Base-by-base conservation (phyloP, 2,888 invertebrate species). In the Hypercompe scribonia region DNA sequence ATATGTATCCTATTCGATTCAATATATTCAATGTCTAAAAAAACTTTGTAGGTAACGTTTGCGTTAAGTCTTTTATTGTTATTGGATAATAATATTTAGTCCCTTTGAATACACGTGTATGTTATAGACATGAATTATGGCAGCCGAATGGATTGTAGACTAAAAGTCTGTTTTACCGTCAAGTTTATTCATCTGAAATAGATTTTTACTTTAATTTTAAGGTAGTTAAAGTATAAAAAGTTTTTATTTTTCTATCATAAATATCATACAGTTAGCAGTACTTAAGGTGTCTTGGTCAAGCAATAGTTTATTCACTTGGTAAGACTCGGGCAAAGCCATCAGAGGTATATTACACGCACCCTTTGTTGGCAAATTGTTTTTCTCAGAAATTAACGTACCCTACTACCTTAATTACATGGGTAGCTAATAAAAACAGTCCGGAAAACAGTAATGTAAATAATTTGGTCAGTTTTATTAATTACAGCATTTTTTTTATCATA, bases 101-200 rank as follows among this genome's bases (percentile, higher is more conserved):
- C 54, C 21, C 63, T 58, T 63, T 79, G 72, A 31, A 65, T 42
- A 67, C 33, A 24, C 58, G 13, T 54, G 73, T 70, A 74, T 71
- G 69, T 82, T 33, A 70, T 63, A 64, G 70, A 73, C 68, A 42
- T 66, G 64, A 65, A 78, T 83, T 75, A 80, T 75, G 54, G 76
- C 65, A 61, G 50, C 58, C 34, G 72, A 72, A 73, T 72, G 80
- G 75, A 71, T 42, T 80, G 77, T 72, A 77, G 71, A 81, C 79
- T 81, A 76, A 83, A 81, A 81, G 75, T 74, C 11, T 28, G 11
- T 58, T 58, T 58, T 4, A 58, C 58, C 58, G 28, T 50, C 24
- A 1, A 24, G 7, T 50, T 24, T 4, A 50, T 50, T 50, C 8
- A 18, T 50, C 24, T 24, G 24, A 21, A 8, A 50, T 10, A 50